Evolutionary conservation across 2,797 vertebrate genomes (phyloP).

Genomic region (Scomberomorus guttatus): DNA sequence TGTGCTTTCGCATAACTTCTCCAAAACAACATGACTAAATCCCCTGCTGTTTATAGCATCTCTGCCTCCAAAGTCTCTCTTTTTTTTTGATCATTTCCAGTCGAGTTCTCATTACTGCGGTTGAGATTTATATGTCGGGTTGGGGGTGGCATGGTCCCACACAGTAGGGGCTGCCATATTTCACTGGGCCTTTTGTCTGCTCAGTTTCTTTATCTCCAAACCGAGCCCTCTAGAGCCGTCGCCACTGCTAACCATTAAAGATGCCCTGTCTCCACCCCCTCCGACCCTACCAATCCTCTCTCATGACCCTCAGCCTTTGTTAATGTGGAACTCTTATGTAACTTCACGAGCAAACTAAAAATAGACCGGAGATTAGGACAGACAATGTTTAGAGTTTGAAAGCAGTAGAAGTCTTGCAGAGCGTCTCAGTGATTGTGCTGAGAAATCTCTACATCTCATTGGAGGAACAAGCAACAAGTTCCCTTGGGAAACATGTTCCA

Average conservation of each 20-base stretch:
- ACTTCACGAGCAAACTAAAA: conserved; percentile 72
- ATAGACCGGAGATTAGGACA: conserved; percentile 65
- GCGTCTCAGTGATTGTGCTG: conserved; percentile 45
- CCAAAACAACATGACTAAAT: conserved; percentile 65
- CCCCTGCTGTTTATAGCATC: conserved; percentile 59
- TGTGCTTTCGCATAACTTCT: conserved; percentile 52
- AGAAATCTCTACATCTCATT: conserved; percentile 54
- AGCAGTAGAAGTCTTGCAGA: conserved; percentile 56
- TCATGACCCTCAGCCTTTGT: conserved; percentile 74
- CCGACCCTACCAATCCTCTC: conserved; percentile 53
- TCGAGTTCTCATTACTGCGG: conserved; percentile 69
- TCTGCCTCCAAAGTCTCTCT: conserved; percentile 45
- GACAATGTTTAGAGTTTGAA: conserved; percentile 67
- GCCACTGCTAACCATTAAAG: conserved; percentile 60
- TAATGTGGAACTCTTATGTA: conserved; percentile 73
- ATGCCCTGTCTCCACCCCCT: conserved; percentile 47
- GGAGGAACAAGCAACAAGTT: conserved; percentile 36
- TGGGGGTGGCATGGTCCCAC: conserved; percentile 47
- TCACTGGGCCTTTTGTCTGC: conserved; percentile 65
- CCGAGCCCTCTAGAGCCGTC: conserved; percentile 35
- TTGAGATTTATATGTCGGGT: conserved; percentile 66
- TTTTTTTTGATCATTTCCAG: conserved; percentile 65
- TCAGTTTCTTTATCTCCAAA: conserved; percentile 60
- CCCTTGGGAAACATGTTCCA: conserved; percentile 52
- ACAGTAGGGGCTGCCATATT: conserved; percentile 55